Conservation (phyloP, 92 coral and sea anemone genomes). For the Porites lobata region DNA sequence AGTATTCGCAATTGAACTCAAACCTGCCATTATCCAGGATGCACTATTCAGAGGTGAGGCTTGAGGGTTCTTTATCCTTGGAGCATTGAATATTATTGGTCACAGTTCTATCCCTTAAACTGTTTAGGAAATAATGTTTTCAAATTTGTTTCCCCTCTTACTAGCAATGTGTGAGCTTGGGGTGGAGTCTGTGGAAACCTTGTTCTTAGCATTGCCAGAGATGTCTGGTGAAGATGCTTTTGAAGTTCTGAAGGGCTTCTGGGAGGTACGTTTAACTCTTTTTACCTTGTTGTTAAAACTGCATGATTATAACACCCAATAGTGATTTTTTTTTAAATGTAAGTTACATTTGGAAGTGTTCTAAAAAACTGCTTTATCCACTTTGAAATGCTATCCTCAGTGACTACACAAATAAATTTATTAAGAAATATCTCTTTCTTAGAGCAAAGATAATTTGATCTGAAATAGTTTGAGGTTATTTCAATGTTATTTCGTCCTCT, state of each 20-base stretch:
- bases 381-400: no score
- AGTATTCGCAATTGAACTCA: constrained; percentile 82
- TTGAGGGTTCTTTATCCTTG: no score
- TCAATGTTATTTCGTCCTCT: no score
- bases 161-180: constrained; percentile 97
- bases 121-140: no score
- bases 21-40: constrained; percentile 86
- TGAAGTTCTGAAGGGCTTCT: constrained; percentile 73
- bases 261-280: constrained; percentile 74
- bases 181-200: constrained; percentile 87
- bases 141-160: not conserved
- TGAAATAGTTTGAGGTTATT: no score
- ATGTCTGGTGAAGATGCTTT: constrained; percentile 64
- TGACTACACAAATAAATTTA: no score
- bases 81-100: no score
- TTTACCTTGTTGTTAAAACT: not conserved
- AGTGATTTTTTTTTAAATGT: not conserved
- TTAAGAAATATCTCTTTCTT: no score
- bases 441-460: no score
- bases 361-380: not conserved
- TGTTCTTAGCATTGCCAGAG: constrained; percentile 83
- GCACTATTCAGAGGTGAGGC: constrained; percentile 91
- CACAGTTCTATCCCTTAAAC: no score
- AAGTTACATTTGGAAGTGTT: not conserved
- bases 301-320: not conserved